phyloP scores from a whole-genome alignment of 2,888 invertebrate species.

The Hemithea aestivaria region DNA sequence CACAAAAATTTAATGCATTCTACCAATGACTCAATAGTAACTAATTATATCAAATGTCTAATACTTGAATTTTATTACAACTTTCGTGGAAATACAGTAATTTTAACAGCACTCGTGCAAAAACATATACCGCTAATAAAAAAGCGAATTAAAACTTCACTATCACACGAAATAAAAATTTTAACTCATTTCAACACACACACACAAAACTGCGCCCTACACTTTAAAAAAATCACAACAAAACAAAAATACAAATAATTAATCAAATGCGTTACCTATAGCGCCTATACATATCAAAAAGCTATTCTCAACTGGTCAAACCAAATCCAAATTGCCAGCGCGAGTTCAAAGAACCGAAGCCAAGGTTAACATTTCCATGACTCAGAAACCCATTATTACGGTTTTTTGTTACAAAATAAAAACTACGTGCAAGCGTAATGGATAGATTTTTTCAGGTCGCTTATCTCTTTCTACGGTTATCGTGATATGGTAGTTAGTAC shows the following conservation, averaged over 20 bases:
- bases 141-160: too few relatives aligned
- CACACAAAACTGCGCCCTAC: too few relatives aligned
- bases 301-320: constrained; percentile 29
- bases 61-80: too few relatives aligned
- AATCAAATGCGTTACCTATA: constrained; percentile 28
- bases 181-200: too few relatives aligned
- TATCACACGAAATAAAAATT: too few relatives aligned
- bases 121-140: too few relatives aligned
- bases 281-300: constrained; percentile 59
- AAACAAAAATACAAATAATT: constrained; percentile 14
- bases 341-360: constrained; percentile 63
- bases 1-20: too few relatives aligned
- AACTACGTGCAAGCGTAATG: constrained; percentile 33
- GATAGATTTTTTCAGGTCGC: constrained; percentile 27
- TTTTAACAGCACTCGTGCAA: too few relatives aligned
- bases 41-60: too few relatives aligned
- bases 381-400: constrained; percentile 56
- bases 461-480: constrained; percentile 20
- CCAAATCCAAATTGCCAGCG: constrained; percentile 24
- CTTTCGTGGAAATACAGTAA: too few relatives aligned
- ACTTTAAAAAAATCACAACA: constrained; percentile 17
- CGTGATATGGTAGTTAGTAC: constrained; percentile 7
- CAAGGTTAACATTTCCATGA: constrained; percentile 62
- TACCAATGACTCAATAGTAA: too few relatives aligned
- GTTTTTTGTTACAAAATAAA: constrained; percentile 54